Conservation (phyloP, 2,797 vertebrate genomes). For the Chiroxiphia lanceolata region DNA sequence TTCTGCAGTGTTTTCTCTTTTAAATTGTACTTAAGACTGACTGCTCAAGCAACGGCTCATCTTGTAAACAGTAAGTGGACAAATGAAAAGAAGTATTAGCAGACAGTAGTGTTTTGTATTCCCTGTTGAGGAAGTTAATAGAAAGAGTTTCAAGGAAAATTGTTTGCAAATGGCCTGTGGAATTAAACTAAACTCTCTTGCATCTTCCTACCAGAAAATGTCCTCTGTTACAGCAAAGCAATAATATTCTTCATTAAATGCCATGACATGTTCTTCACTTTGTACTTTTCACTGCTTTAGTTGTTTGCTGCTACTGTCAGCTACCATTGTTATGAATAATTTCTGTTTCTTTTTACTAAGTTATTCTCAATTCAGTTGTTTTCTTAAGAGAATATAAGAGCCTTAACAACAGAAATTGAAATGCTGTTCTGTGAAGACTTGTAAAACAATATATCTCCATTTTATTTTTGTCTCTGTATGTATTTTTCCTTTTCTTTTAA, state of each 20-base stretch:
- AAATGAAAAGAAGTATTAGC: not conserved
- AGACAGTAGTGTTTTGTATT: not conserved
- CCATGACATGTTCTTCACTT: not conserved
- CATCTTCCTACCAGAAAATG: not conserved
- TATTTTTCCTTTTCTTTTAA: not conserved
- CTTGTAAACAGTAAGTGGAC: not conserved
- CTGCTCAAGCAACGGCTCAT: not conserved
- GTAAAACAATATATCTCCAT: not conserved
- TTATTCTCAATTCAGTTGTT: not conserved
- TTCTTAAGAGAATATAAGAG: not conserved
- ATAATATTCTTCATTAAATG: not conserved
- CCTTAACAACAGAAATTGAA: constrained; percentile 4
- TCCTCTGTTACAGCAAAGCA: not conserved
- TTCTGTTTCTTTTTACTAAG: not conserved
- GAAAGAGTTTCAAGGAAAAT: not conserved
- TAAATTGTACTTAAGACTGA: not conserved
- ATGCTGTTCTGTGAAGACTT: not conserved
- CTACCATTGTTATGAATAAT: not conserved
- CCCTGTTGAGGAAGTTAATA: not conserved
- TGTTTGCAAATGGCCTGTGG: not conserved
- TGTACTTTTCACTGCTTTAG: not conserved
- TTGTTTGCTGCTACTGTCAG: constrained; percentile 17
- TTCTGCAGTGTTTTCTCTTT: not conserved
- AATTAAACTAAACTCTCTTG: not conserved
- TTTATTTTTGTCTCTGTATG: not conserved